These are phyloP conservation scores for Sinelater perroti DNA, from an alignment of 2,888 invertebrate species.

Conservation along the genomic window DNA sequence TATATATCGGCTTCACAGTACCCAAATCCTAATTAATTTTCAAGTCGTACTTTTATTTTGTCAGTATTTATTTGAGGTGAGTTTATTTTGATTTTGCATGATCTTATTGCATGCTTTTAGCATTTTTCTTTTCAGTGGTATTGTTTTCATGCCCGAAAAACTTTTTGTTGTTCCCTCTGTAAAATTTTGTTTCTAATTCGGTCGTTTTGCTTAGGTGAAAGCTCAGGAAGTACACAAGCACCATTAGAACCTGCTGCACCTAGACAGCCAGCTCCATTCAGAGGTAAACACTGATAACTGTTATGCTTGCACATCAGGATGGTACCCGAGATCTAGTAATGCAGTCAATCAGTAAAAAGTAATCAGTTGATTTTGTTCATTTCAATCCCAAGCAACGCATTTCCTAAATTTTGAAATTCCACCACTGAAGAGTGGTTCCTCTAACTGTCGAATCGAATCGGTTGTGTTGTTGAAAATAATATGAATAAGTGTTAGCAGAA, in stretches of 20 bases:
- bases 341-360: too few relatives aligned
- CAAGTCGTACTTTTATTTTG: conserved; percentile 34
- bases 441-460: neutral
- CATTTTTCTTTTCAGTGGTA: conserved; percentile 9
- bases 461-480: conserved; percentile 1
- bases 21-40: conserved; percentile 23
- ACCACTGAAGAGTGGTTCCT: neutral
- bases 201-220: conserved; percentile 36
- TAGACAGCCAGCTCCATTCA: conserved; percentile 33
- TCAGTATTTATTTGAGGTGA: conserved; percentile 41
- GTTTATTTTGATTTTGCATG: conserved; percentile 40
- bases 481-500: conserved; percentile 16
- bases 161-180: neutral
- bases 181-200: conserved; percentile 11
- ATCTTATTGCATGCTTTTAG: conserved; percentile 29
- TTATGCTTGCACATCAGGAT: too few relatives aligned
- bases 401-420: neutral
- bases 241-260: conserved; percentile 20
- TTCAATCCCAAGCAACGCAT: neutral
- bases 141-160: neutral
- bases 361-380: neutral
- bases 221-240: conserved; percentile 28
- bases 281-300: conserved; percentile 32
- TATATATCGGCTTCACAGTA: conserved; percentile 30
- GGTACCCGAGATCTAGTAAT: too few relatives aligned